Evolutionary conservation across 2,888 invertebrate species (phyloP).

Genomic region (Scaptomyza tumidula): DNA sequence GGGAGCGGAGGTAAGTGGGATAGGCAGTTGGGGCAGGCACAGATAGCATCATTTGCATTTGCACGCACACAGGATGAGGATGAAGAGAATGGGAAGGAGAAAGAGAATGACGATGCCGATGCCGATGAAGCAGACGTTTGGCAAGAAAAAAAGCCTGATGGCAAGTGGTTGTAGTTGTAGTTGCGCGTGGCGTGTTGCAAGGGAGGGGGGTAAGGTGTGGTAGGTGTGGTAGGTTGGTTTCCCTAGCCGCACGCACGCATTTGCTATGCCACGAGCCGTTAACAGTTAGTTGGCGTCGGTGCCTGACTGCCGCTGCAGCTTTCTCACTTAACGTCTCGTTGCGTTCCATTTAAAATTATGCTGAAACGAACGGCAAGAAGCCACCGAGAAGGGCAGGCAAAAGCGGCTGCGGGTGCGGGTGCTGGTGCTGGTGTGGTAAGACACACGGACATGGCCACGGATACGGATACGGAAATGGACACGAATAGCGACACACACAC

Average conservation of each 20-base stretch:
- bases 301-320: conserved; percentile 46
- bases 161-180: too few relatives aligned
- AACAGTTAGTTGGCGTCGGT: conserved; percentile 71
- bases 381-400: neutral
- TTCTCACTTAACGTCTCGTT: conserved; percentile 80
- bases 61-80: conserved; percentile 40
- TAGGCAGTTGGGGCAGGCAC: conserved; percentile 37
- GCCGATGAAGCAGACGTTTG: conserved; percentile 1
- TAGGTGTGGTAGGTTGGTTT: conserved; percentile 15
- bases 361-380: conserved; percentile 49
- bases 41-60: conserved; percentile 76
- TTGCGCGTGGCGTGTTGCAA: too few relatives aligned
- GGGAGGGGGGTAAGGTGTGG: neutral
- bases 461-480: conserved; percentile 66
- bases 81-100: neutral
- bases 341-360: conserved; percentile 80
- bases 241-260: conserved; percentile 59
- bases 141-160: neutral
- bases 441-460: conserved; percentile 70
- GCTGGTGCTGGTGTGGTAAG: neutral
- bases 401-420: too few relatives aligned
- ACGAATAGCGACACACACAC: conserved; percentile 54
- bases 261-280: conserved; percentile 67
- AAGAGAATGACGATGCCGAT: conserved; percentile 9
- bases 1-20: neutral